A percentile compares a stretch with the other conserved stretches of the same genome.
Conservation (phyloP, 2,113 vertebrate genomes). For the Petrocephalus zakoni region DNA sequence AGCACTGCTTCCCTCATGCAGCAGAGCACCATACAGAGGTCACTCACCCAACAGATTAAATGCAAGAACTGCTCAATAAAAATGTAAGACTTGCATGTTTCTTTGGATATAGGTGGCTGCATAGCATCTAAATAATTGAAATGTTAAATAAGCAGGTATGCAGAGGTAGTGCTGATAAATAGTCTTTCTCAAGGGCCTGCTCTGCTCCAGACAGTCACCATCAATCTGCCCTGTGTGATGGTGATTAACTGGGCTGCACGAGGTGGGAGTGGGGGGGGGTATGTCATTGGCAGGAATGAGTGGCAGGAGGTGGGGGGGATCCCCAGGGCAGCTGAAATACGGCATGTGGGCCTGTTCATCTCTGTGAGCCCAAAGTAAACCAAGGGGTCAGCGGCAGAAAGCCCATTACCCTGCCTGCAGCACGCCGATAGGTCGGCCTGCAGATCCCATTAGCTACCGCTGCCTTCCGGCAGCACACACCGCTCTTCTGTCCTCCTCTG, state of each 20-base stretch:
- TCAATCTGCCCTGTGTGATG: not conserved
- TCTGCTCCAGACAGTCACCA: not conserved
- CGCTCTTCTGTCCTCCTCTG: too few relatives aligned
- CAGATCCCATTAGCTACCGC: not conserved
- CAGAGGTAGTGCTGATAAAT: not conserved
- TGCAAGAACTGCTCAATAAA: not conserved
- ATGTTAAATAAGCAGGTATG: conserved; percentile 6
- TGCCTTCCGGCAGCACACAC: not conserved
- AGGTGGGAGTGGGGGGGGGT: not conserved
- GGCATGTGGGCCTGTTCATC: not conserved
- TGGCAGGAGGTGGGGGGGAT: not conserved
- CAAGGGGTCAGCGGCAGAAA: not conserved
- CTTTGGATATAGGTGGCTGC: not conserved
- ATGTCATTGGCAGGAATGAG: not conserved
- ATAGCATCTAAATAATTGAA: conserved; percentile 8
- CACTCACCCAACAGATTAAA: not conserved
- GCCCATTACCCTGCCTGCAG: not conserved
- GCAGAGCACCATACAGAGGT: not conserved
- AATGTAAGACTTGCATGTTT: not conserved
- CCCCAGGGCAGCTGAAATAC: not conserved
- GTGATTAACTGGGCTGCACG: not conserved
- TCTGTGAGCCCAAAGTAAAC: not conserved
- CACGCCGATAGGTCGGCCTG: not conserved
- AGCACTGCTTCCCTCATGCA: not conserved
- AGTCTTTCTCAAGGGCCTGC: not conserved